Evolutionary conservation across 2,888 invertebrate species (phyloP), one percentile per base, ranked within the genome.

Genomic region (Fragum fragum): DNA sequence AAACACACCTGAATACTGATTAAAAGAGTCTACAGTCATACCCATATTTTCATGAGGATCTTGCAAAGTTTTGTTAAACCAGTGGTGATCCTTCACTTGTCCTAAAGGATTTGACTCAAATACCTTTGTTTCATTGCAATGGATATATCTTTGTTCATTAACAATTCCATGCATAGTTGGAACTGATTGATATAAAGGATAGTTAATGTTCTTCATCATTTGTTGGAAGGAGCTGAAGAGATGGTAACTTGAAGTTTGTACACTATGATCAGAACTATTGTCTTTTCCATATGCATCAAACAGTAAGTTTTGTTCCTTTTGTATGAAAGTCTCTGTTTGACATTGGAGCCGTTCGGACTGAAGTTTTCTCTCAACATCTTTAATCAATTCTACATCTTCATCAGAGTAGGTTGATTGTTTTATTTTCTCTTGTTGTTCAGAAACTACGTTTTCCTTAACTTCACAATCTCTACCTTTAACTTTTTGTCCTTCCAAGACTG

Each of bases 291-390:
- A 47, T 3, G 47, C 47, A 47, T 47, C 47, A 47, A 47, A 47
- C n/a, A 47, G 47, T 47, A 9, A 14, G 14, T 39, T 14, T 39
- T 47, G 47, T 47, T 47, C 47, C n/a, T 47, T n/a, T 18, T 47
- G 2, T 9, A 18, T n/a, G n/a, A 3, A 47, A 47, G 47, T 47
- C 3, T 47, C 7, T 18, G 14, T n/a, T 2, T 47, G n/a, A 3
- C 18, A 5, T 47, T 47, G 7, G 16, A 32, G 16, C 26, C 61
- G 28, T 18, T 61, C 61, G 3, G n/a, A 18, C 18, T 61, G 61
- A 7, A 61, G 23, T 32, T 61, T 61, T 32, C 29, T 61, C 61
- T 61, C 61, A 14, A 32, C 26, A 26, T 29, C 32, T 61, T 61
- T 61, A 3, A 61, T 61, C n/a, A 61, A 32, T 32, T 32, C 29